Base-by-base conservation (phyloP, 1,140 invertebrate species). In the Pissodes strobi region DNA sequence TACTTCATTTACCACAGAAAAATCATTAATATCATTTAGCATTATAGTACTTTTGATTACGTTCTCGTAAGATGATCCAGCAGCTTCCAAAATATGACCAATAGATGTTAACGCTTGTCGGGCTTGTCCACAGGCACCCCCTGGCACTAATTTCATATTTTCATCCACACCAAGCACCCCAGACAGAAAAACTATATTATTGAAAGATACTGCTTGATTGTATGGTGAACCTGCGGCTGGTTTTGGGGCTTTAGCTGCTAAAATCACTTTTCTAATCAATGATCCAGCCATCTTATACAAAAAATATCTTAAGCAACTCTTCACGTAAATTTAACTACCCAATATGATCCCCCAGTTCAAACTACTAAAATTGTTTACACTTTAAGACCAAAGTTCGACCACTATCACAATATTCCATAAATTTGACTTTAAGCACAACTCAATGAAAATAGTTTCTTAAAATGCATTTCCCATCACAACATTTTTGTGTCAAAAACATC, bases 31-130 rank as follows among this genome's bases (percentile, higher is more conserved):
- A 75, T 91, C 87, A 56, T 85, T 84, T 1, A 97, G 77, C 38
- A 95, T 83, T 13, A 97, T 86, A 0, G 92, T 95, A 19, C 87
- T 88, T 79, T 95, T 95, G 0, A 95, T 82, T 64, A 95, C 91
- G 69, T 91, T 91, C 23, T 85, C 83, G 59, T 87, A 87, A 30
- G 82, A 82, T 5, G 85, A 84, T 10, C 88, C 90, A 41, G 89
- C 90, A 21, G 84, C 90, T 72, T 87, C 83, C 1, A 96, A 79
- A 53, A 95, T 83, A 41, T 86, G 81, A 27, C 87, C 86, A 69
- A 97, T 82, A 75, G 94, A 94, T 49, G 83, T 84, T 25, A 97
- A 78, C 15, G 87, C 89, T 79, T 91, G 86, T 62, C 86, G 82
- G 6, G 92, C 82, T 79, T 97, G 86, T 18, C 79, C 82, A 19